phyloP scores from a whole-genome alignment of 1,140 invertebrate species.

The Hermatobates lingyangjiaoensis region DNA sequence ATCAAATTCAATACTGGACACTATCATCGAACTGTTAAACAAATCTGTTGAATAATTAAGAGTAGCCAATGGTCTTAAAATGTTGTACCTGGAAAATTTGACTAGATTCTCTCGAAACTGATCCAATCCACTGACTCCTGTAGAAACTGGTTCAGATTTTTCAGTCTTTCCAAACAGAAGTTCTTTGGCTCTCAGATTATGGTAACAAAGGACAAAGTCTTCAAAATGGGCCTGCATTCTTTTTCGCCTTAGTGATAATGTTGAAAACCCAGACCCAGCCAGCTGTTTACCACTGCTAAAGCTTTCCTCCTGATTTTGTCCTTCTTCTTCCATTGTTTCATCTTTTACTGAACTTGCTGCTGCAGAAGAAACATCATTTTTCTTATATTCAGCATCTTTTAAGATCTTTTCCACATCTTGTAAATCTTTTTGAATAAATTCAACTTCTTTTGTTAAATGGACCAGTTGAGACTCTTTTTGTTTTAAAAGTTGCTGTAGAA shows the following conservation, averaged over 20 bases:
- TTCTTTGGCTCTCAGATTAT: slow-evolving; percentile 52
- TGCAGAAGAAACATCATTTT: slow-evolving; percentile 7
- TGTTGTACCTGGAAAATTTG: slow-evolving; percentile 71
- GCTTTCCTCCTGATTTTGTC: slow-evolving; percentile 20
- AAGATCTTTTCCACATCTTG: slow-evolving; percentile 57
- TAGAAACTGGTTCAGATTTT: slow-evolving; percentile 16
- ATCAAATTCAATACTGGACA: slow-evolving; percentile 93
- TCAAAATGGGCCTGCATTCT: slow-evolving; percentile 75
- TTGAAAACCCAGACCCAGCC: slow-evolving; percentile 19
- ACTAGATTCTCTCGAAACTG: slow-evolving; percentile 70
- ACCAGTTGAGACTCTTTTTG: slow-evolving; percentile 54
- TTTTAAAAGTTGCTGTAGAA: slow-evolving; percentile 53
- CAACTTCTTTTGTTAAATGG: slow-evolving; percentile 48
- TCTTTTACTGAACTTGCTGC: slow-evolving; percentile 17
- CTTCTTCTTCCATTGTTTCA: slow-evolving; percentile 9
- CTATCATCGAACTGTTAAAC: slow-evolving; percentile 77
- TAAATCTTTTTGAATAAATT: slow-evolving; percentile 58
- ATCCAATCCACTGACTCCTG: slow-evolving; percentile 32
- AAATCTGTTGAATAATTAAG: slow-evolving; percentile 81
- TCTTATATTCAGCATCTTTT: slow-evolving; percentile 34
- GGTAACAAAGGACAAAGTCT: slow-evolving; percentile 77
- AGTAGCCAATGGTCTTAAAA: slow-evolving; percentile 61
- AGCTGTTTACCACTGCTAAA: slow-evolving; percentile 29
- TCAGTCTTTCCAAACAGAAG: slow-evolving; percentile 33
- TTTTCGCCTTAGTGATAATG: slow-evolving; percentile 44